Conservation (phyloP, 2,888 invertebrate species). For the Lasioglossum villosulum region DNA sequence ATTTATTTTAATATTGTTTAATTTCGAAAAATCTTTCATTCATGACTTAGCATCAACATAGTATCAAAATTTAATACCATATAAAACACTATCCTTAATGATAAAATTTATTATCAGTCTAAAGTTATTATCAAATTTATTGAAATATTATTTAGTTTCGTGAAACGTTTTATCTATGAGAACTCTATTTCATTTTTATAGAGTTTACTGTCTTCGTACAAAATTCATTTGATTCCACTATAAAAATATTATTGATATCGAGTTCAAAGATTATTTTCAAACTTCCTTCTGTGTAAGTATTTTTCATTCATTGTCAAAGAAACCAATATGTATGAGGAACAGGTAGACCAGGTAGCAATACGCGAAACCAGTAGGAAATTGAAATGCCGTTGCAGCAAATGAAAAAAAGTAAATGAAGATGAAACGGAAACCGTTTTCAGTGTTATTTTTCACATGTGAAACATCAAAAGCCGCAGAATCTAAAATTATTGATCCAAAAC, state of each 20-base stretch:
- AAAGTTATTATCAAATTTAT: neutral
- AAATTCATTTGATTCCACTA: neutral
- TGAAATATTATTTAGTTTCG: neutral
- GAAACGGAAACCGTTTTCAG: constrained; percentile 49
- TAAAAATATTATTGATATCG: neutral
- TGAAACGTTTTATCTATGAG: neutral
- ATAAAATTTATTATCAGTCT: too few relatives aligned
- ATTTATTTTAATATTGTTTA: neutral
- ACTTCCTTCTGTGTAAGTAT: neutral
- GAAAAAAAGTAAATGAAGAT: constrained; percentile 1
- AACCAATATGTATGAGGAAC: neutral
- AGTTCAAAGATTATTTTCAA: neutral
- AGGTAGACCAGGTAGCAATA: neutral
- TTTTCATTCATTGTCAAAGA: neutral
- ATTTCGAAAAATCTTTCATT: neutral
- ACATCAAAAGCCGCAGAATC: neutral
- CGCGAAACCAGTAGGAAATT: neutral
- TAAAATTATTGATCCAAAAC: neutral
- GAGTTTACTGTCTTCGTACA: neutral
- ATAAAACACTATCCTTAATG: neutral
- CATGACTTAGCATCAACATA: neutral
- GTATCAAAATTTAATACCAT: neutral
- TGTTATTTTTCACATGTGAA: neutral
- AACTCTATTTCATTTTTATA: neutral
- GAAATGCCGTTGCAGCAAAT: neutral